Percentiles rank a stretch among this genome's conserved stretches.
Conservation (phyloP, 1,140 invertebrate species). For the Diprion similis region DNA sequence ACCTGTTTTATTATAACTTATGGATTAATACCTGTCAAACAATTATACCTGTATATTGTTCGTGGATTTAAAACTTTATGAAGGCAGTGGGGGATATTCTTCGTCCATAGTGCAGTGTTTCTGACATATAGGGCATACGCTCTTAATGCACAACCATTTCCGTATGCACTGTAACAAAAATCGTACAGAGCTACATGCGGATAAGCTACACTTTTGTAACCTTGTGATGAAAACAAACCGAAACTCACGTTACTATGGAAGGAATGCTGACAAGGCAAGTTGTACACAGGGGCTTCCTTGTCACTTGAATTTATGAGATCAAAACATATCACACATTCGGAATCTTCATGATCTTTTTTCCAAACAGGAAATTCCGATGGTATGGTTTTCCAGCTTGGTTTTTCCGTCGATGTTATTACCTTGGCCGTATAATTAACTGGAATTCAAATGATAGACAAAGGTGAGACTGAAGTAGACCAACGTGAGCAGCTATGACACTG, state of each 20-base stretch:
- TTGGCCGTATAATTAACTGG: conserved; percentile 9
- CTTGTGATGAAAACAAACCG: not conserved
- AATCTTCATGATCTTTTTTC: conserved; percentile 32
- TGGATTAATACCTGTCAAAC: no score
- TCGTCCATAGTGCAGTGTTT: conserved; percentile 36
- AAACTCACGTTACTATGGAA: conserved; percentile 40
- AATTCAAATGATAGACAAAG: conserved; percentile 6
- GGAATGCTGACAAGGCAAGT: conserved; percentile 38
- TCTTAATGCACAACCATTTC: conserved; percentile 36
- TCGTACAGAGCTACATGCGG: not conserved
- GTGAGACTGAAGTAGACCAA: not conserved
- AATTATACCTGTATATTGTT: no score
- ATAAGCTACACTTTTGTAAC: not conserved
- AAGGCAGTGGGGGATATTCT: conserved; percentile 40
- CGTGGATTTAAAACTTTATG: not conserved
- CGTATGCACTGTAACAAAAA: conserved; percentile 40
- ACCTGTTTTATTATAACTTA: no score
- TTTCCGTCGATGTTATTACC: conserved; percentile 5
- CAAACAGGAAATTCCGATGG: conserved; percentile 12
- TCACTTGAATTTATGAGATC: conserved; percentile 19
- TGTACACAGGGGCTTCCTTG: conserved; percentile 22
- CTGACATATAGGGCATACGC: conserved; percentile 43
- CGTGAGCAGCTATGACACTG: no score
- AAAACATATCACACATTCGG: conserved; percentile 39
- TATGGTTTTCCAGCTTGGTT: conserved; percentile 17